These are phyloP conservation scores for Euzophera pinguis DNA, from an alignment of 2,888 invertebrate genomes.

Conservation along the genomic window DNA sequence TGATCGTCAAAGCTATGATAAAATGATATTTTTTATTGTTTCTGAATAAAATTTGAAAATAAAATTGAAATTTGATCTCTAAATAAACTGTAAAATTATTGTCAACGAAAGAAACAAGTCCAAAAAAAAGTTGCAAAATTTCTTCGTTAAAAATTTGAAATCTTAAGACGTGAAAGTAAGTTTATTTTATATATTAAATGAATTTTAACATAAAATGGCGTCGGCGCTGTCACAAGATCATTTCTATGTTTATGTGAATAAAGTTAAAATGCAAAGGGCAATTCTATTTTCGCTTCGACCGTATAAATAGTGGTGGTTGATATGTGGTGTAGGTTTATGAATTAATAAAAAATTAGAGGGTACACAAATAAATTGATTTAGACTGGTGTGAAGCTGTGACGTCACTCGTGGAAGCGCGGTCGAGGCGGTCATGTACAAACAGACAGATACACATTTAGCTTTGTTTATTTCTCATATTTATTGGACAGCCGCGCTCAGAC, in stretches of 20 bases:
- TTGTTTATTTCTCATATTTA: no score
- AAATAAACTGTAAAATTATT: not conserved
- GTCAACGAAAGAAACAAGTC: not conserved
- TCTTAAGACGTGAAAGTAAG: not conserved
- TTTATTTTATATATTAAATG: not conserved
- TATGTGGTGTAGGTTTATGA: conserved; percentile 6
- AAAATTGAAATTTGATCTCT: not conserved
- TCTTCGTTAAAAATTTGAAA: no score
- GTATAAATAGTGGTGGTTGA: conserved; percentile 16
- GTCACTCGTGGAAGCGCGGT: conserved; percentile 17
- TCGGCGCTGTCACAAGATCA: conserved; percentile 7
- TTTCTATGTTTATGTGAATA: not conserved
- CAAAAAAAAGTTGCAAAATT: not conserved
- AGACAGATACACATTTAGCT: not conserved
- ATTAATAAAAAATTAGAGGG: conserved; percentile 6
- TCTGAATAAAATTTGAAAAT: not conserved
- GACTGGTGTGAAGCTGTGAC: conserved; percentile 44
- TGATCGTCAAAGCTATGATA: no score
- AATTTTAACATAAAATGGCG: not conserved
- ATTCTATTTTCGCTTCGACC: conserved; percentile 8
- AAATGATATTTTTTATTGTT: no score
- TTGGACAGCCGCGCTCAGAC: no score
- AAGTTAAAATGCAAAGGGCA: not conserved
- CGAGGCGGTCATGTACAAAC: not conserved
- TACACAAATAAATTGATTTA: conserved; percentile 32